These are phyloP conservation scores for Anguilla anguilla DNA, from an alignment of 2,797 vertebrate species.

Conservation along the genomic window DNA sequence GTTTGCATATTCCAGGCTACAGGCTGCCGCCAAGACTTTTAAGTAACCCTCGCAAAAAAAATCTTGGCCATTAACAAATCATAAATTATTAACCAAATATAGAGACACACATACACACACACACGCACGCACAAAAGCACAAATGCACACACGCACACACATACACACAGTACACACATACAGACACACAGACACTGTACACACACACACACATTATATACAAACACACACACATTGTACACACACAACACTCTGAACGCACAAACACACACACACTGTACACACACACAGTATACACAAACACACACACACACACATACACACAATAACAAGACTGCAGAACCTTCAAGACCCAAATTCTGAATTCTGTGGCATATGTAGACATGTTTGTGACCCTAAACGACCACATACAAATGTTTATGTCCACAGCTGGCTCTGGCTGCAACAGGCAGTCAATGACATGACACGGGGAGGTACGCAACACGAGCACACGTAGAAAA, in stretches of 20 bases:
- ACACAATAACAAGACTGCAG: too few species aligned
- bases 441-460: too few species aligned
- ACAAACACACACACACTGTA: background rate
- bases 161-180: background rate
- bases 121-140: too few species aligned
- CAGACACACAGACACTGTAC: background rate
- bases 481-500: too few species aligned
- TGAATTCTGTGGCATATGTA: too few species aligned
- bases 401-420: too few species aligned
- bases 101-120: background rate
- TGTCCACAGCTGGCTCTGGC: too few species aligned
- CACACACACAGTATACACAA: background rate
- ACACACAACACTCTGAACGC: too few species aligned
- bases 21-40: background rate
- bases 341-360: too few species aligned
- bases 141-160: background rate
- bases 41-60: background rate
- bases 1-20: constrained; percentile 23
- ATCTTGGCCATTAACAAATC: background rate
- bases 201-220: background rate
- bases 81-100: background rate
- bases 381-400: too few species aligned
- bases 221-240: too few species aligned
- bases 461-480: too few species aligned
- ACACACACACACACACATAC: background rate